Evolutionary conservation across 2,888 invertebrate genomes (phyloP), one percentile per base, ranked within the genome.

Genomic region (Pollenia amentaria): DNA sequence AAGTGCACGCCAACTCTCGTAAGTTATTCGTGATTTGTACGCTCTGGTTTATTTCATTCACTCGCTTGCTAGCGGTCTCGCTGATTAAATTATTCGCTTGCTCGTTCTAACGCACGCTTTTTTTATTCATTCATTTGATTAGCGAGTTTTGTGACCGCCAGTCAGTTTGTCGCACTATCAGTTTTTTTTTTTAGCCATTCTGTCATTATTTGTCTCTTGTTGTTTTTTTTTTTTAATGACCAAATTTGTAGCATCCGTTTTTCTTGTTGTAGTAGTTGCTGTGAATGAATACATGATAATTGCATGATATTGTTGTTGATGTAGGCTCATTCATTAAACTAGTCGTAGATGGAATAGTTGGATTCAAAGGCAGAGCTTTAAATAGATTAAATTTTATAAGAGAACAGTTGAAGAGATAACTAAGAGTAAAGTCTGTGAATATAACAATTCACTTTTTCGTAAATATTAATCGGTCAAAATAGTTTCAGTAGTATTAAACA

Each of bases 191-290:
- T n/a, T 16, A 55, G 42, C 10, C 3, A 44, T 42, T 44, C 6
- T 51, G 51, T 73, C 18, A 44, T 18, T 44, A 29, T 53, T 51
- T 46, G 38, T 67, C 44, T 64, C 44, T 14, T 44, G 18, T 64
- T 86, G 57, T 65, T 55, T 7, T 80, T 29, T 29, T 29, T 86
- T 64, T 65, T 55, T 7, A 76, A 48, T 80, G 79, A 87, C 79
- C 80, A 87, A 83, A 83, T 83, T 83, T 76, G 79, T 83, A 70
- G 65, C 86, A 83, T 86, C 86, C 83, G 86, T 44, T 79, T 69
- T 72, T 84, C 81, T 76, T 16, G 70, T 62, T 67, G 55, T 21
- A 6, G 29, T 29, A 29, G 29, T 29, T 29, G 29, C 29, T 29
- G 4, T 29, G 29, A 29, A 11, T 18, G 70, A 62, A 12, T 16